Evolutionary conservation across 2,888 invertebrate genomes (phyloP), one percentile per base, ranked within the genome.

Genomic region (Formica aserva): DNA sequence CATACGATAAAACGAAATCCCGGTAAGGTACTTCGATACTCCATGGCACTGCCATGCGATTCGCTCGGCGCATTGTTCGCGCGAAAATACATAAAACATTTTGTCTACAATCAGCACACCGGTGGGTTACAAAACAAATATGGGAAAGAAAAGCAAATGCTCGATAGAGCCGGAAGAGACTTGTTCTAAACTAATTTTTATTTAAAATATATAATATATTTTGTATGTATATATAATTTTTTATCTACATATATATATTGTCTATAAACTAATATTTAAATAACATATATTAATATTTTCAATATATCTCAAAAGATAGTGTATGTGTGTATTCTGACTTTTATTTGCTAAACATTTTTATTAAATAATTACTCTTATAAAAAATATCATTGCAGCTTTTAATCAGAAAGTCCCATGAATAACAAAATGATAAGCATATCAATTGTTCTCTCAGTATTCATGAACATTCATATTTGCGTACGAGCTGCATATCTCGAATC

Each of bases 21-120:
- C n/a, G 1, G 38, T 55, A 63, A 32, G 55, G 48, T 76, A 29
- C 32, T 8, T 29, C 66, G 69, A 57, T 48, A 74, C 52, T 62
- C 35, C 1, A 26, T 26, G 22, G 22, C 69, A 35, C 35, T 38
- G 35, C 41, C 48, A 11, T 32, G 57, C 45, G 22, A 67, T 69
- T 77, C 45, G 52, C 45, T n/a, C 35, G 32, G 55, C 18, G 26
- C 80, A 38, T 48, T 29, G 62, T 69, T 71, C 62, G 32, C 41
- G 35, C 6, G 65, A 65, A 75, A 75, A 86, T 85, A 65, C 82
- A 85, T 82, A 85, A 80, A 86, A 80, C 83, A 83, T 85, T 76
- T 62, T 48, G 62, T 45, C 71, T 62, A 32, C 76, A 41, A n/a
- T 48, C 55, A 29, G 66, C 15, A 18, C n/a, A 57, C 15, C 69